A percentile compares a stretch with the other conserved stretches of the same genome.
Conservation (phyloP, 2,113 vertebrate genomes). For the Cyprinodon tularosa region DNA sequence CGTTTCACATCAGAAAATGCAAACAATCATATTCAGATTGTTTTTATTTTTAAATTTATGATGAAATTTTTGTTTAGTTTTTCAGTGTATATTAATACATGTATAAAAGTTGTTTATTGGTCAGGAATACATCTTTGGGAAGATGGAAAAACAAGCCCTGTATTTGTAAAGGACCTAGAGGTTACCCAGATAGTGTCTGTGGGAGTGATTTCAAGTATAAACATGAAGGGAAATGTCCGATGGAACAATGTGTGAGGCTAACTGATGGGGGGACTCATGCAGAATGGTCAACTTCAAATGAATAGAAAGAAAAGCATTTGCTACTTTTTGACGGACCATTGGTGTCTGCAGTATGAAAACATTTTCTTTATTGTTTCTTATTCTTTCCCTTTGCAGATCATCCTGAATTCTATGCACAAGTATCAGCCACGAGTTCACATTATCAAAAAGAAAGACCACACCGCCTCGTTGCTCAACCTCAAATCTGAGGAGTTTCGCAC, state of each 20-base stretch:
- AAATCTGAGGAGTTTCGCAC: slow-evolving; percentile 98
- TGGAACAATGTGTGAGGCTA: background rate
- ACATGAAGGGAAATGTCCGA: slow-evolving; percentile 4
- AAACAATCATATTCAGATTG: background rate
- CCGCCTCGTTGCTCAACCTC: slow-evolving; percentile 94
- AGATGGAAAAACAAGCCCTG: background rate
- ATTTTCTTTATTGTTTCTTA: background rate
- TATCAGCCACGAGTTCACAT: slow-evolving; percentile 98
- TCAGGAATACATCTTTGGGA: background rate
- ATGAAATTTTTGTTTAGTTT: background rate
- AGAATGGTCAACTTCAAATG: background rate
- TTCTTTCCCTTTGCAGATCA: slow-evolving; percentile 83
- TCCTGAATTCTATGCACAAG: slow-evolving; percentile 99
- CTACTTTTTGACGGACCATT: too few species aligned
- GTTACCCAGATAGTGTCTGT: background rate
- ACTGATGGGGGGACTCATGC: background rate
- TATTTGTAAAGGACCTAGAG: background rate
- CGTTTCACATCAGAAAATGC: background rate
- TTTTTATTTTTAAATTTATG: background rate
- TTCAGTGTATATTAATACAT: background rate
- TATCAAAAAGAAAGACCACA: slow-evolving; percentile 99
- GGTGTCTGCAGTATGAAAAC: background rate
- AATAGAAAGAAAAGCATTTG: background rate
- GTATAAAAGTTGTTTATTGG: background rate
- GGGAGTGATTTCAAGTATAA: background rate